A percentile compares a stretch with the other conserved stretches of the same genome.
Conservation (phyloP, 2,797 vertebrate species). For the Hoplostethus atlanticus region DNA sequence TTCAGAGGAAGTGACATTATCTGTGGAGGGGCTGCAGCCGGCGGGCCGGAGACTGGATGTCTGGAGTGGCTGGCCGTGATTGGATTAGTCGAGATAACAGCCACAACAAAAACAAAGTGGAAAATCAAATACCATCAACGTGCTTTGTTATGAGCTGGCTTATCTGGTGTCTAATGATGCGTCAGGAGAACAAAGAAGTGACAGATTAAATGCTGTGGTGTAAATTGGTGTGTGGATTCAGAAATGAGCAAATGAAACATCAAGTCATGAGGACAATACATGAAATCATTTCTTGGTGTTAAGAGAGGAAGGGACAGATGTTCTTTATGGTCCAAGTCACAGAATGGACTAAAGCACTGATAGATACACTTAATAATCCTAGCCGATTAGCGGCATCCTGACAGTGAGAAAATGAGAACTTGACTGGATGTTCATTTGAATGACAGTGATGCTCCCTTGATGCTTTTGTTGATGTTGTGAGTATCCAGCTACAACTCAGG, state of each 20-base stretch:
- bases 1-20: slow-evolving; percentile 72
- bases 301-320: background rate
- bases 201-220: background rate
- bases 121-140: slow-evolving; percentile 40
- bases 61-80: slow-evolving; percentile 61
- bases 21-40: slow-evolving; percentile 49
- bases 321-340: background rate
- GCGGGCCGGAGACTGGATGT: slow-evolving; percentile 45
- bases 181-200: background rate
- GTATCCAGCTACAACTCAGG: background rate
- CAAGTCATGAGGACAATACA: background rate
- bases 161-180: slow-evolving; percentile 3
- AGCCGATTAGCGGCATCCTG: no score
- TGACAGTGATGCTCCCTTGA: no score
- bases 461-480: background rate
- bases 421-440: no score
- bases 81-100: slow-evolving; percentile 55
- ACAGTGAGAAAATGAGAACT: no score
- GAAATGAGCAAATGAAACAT: background rate
- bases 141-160: slow-evolving; percentile 22
- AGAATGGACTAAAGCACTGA: background rate
- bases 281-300: background rate
- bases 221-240: background rate
- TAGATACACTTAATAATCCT: no score
- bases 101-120: slow-evolving; percentile 51